phyloP scores from a whole-genome alignment of 2,888 invertebrate genomes.

The Drosophila niveifrons region DNA sequence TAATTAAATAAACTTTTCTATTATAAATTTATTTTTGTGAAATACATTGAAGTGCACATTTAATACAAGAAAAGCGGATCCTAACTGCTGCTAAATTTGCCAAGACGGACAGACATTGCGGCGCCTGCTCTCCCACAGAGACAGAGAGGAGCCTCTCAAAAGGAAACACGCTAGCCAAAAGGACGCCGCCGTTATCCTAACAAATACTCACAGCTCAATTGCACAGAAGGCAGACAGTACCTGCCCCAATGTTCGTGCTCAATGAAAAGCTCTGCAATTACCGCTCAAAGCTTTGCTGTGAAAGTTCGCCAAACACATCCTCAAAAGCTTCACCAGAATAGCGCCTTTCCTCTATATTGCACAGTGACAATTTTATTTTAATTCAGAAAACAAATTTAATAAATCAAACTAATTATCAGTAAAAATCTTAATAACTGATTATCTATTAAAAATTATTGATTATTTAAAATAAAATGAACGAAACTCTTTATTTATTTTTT shows the following conservation, averaged over 20 bases:
- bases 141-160: not conserved
- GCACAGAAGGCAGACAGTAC: constrained; percentile 38
- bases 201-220: constrained; percentile 17
- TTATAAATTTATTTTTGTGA: not conserved
- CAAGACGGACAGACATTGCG: constrained; percentile 65
- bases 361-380: constrained; percentile 1
- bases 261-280: constrained; percentile 67
- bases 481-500: not conserved
- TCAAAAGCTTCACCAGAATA: constrained; percentile 45
- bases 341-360: not conserved
- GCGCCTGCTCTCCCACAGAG: constrained; percentile 50
- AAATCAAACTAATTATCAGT: not conserved
- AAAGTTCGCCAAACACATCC: constrained; percentile 40
- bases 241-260: constrained; percentile 66
- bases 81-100: constrained; percentile 25
- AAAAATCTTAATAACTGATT: not conserved
- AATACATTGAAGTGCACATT: not conserved
- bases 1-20: not conserved
- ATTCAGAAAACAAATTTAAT: not conserved
- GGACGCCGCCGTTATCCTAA: constrained; percentile 47
- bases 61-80: constrained; percentile 5
- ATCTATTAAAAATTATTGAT: too few relatives aligned
- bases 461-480: not conserved
- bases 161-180: constrained; percentile 48
- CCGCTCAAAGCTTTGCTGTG: constrained; percentile 44